Base-by-base conservation (phyloP, 30 jellyfish, hydroid and myxozoan genomes). In the Pelagia noctiluca region DNA sequence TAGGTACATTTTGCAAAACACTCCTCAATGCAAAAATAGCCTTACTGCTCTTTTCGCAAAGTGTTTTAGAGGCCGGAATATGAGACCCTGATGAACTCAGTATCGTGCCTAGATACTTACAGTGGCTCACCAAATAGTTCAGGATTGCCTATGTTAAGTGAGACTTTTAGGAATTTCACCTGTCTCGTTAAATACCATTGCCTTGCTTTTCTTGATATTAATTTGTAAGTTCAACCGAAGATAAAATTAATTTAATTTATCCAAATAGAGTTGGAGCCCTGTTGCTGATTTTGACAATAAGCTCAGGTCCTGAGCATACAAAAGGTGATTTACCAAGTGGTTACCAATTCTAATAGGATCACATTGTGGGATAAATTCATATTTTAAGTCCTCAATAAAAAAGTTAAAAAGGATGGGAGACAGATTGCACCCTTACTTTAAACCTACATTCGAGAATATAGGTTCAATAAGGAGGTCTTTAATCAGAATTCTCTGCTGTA, bases 21-120 rank as follows among this genome's bases (percentile, higher is more conserved):
- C 50, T 66, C 35, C 78, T 66, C 53, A 66, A 23, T 25, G 78
- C 78, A 66, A 66, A 66, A 28, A 18, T 25, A 25, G 78, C 78
- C 62, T 66, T 28, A 42, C 78, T 66, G 26, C 50, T 66, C 50
- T 66, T 66, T 36, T 66, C 78, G 54, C 78, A 25, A 23, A 66
- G 60, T 25, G 52, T 22, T 32, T 66, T 32, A 23, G 54, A 3
- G 25, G 78, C 78, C 0, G 78, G 54, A 25, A 28, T 66, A 16
- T 25, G 78, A 10, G 78, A 66, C 35, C 78, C 78, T 0, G 53
- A 32, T 0, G 53, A 66, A 42, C 54, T 25, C 0, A 66, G 78
- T 22, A 28, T 66, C 28, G 78, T 66, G 60, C 78, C 78, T 5
- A 66, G 50, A 11, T 66, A 66, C 24, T 66, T 66, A 21, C 12